Conservation (phyloP, 2,113 vertebrate genomes). For the Gymnorhina tibicen region DNA sequence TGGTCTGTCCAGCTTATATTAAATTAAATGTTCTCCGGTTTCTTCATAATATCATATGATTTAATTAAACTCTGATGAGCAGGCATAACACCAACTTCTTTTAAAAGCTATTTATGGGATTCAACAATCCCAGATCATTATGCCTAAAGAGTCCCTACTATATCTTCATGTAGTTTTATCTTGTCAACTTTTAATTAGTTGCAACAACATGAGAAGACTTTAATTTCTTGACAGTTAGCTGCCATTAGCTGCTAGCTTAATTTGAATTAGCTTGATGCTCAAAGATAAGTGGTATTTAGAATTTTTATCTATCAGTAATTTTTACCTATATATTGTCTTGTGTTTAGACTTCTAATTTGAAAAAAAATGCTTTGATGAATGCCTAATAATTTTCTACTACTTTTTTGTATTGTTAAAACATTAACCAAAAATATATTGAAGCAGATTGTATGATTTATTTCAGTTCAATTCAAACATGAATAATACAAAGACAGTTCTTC, state of each 20-base stretch:
- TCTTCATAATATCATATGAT: neutral
- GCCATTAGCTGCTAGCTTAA: constrained; percentile 44
- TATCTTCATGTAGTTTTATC: neutral
- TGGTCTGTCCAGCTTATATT: neutral
- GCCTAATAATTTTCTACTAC: neutral
- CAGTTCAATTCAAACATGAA: neutral
- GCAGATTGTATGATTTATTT: neutral
- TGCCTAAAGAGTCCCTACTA: neutral
- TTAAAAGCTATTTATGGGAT: neutral
- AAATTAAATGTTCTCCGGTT: neutral
- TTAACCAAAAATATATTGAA: constrained; percentile 27
- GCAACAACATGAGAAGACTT: constrained; percentile 2
- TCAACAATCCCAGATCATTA: neutral
- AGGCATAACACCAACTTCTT: neutral
- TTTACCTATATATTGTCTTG: neutral
- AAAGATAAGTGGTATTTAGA: constrained; percentile 4
- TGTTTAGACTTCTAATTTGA: neutral
- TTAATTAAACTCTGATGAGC: neutral
- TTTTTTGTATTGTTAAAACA: neutral
- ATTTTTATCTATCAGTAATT: constrained; percentile 15
- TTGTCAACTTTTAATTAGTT: constrained; percentile 25
- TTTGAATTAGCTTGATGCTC: neutral
- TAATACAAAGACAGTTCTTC: neutral
- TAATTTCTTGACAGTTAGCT: constrained; percentile 9
- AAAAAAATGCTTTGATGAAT: neutral